phyloP scores from a whole-genome alignment of 2,888 invertebrate genomes.

The Beris chalybata region DNA sequence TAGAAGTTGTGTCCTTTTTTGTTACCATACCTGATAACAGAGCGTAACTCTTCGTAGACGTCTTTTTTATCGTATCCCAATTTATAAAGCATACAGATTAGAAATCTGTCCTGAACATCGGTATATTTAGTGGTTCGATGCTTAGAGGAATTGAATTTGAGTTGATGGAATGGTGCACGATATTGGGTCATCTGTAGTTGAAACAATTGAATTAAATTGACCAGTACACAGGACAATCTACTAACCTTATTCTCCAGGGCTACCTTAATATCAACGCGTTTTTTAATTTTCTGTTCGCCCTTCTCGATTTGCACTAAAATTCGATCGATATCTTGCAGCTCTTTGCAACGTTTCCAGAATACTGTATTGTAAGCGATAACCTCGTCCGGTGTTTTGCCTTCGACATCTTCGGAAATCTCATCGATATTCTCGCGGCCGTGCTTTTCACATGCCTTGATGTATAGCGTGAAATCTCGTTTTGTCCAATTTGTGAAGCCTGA shows the following conservation, averaged over 20 bases:
- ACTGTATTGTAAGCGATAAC: constrained; percentile 96
- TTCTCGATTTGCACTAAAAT: constrained; percentile 98
- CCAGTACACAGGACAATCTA: too few species aligned
- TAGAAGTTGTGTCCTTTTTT: background rate
- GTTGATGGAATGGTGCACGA: constrained; percentile 96
- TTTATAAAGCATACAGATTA: constrained; percentile 98
- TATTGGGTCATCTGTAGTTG: constrained; percentile 70
- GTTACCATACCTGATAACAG: constrained; percentile 71
- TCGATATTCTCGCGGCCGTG: constrained; percentile 98
- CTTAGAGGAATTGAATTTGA: constrained; percentile 97
- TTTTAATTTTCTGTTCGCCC: constrained; percentile 95
- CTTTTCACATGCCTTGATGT: constrained; percentile 97
- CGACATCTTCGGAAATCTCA: constrained; percentile 95
- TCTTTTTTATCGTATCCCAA: constrained; percentile 99
- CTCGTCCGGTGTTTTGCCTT: constrained; percentile 94
- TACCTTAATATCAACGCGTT: constrained; percentile 74
- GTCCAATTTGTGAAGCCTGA: constrained; percentile 96
- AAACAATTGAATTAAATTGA: background rate
- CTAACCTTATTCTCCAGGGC: constrained; percentile 64
- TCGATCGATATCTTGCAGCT: constrained; percentile 93
- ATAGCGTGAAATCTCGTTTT: constrained; percentile 97
- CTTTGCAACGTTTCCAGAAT: constrained; percentile 98
- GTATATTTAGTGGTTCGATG: constrained; percentile 92
- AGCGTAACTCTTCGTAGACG: constrained; percentile 96
- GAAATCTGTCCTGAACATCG: constrained; percentile 83